Percentiles rank a stretch among this genome's conserved stretches.
These are phyloP conservation scores for Oxyruncus cristatus DNA, from an alignment of 2,113 vertebrate genomes.

Conservation along the genomic window DNA sequence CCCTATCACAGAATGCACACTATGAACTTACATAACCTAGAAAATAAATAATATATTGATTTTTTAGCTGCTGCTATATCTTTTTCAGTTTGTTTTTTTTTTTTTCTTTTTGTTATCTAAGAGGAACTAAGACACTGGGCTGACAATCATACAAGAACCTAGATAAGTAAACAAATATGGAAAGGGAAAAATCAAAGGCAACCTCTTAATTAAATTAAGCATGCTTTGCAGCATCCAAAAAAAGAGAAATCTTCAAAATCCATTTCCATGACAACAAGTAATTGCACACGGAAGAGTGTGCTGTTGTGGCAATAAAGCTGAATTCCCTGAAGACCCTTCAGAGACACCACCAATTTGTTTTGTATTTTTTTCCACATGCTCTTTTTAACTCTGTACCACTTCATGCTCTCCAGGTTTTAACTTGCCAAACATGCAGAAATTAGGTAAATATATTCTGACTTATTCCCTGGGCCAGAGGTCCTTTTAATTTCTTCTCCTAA, in stretches of 20 bases:
- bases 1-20: background rate
- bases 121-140: background rate
- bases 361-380: constrained; percentile 48
- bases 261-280: constrained; percentile 64
- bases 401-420: constrained; percentile 34
- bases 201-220: constrained; percentile 20
- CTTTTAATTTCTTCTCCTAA: background rate
- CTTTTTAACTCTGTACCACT: constrained; percentile 59
- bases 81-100: background rate
- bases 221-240: constrained; percentile 1
- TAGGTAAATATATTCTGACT: background rate
- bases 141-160: background rate
- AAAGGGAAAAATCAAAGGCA: constrained; percentile 15
- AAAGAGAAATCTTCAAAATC: constrained; percentile 59
- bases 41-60: background rate
- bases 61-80: background rate
- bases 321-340: constrained; percentile 56
- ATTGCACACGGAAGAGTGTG: constrained; percentile 34
- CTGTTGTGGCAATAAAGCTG: constrained; percentile 38
- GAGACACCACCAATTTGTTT: constrained; percentile 61
- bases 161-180: background rate
- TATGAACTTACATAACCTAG: background rate
- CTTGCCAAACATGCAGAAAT: constrained; percentile 31
- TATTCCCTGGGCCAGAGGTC: constrained; percentile 16
- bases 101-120: background rate